phyloP scores from a whole-genome alignment of 2,888 invertebrate genomes.

The Beris morrisii region DNA sequence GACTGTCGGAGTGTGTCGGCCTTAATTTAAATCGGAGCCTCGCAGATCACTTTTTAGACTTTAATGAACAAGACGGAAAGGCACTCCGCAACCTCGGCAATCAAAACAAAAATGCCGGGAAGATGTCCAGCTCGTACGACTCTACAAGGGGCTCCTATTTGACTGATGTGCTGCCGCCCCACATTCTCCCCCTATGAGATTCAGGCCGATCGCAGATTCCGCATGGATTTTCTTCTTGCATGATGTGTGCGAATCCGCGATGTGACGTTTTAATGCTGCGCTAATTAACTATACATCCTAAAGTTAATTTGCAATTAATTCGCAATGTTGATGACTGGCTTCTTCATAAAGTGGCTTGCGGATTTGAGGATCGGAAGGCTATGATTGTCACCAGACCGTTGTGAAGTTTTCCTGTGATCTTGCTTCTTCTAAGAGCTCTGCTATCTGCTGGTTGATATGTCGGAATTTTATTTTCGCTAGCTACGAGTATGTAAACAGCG shows the following conservation, averaged over 20 bases:
- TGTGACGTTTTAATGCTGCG: constrained; percentile 39
- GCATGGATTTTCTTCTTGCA: background rate
- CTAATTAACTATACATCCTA: constrained; percentile 41
- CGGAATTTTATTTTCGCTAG: background rate
- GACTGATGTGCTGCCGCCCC: no score
- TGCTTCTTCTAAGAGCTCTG: no score
- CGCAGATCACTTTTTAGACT: constrained; percentile 8
- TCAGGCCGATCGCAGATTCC: no score
- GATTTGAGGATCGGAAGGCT: no score
- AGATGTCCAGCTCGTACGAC: no score
- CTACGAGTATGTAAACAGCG: background rate
- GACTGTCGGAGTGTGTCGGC: constrained; percentile 37
- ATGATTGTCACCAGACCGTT: constrained; percentile 21
- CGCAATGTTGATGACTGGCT: constrained; percentile 18
- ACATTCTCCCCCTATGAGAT: no score
- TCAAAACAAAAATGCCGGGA: no score
- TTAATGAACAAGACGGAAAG: background rate
- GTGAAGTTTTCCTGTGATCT: constrained; percentile 8
- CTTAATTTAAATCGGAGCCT: constrained; percentile 37
- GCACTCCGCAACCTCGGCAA: no score
- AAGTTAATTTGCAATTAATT: constrained; percentile 40
- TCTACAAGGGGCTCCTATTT: no score
- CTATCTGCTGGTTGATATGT: no score
- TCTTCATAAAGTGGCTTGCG: background rate
- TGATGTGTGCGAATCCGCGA: constrained; percentile 22